Evolutionary conservation across 2,888 invertebrate species (phyloP).

Genomic region (Formica aserva): DNA sequence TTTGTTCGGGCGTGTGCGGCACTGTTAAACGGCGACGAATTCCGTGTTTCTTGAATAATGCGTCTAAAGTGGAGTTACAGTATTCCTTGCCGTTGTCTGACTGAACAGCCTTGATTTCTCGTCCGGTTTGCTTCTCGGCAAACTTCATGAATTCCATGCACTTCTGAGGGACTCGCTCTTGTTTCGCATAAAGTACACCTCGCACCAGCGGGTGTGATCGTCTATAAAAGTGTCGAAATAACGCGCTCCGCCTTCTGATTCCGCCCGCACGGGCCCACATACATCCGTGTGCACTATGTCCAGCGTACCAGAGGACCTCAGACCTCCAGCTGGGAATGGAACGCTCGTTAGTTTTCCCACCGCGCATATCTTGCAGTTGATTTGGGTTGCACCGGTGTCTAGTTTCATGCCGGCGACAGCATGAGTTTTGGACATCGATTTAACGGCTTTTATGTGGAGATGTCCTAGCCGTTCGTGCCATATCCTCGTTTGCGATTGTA

Average conservation of each 20-base stretch:
- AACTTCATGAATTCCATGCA: conserved; percentile 44
- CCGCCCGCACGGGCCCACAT: too few species aligned
- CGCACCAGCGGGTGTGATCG: too few species aligned
- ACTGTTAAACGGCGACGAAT: conserved; percentile 70
- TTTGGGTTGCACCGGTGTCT: not conserved
- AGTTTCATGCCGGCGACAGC: not conserved
- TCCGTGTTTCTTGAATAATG: conserved; percentile 64
- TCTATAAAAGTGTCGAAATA: too few species aligned
- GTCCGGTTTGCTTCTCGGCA: conserved; percentile 53
- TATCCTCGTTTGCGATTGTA: not conserved
- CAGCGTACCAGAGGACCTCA: not conserved
- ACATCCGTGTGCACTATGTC: too few species aligned
- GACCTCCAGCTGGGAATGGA: not conserved
- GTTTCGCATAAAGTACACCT: too few species aligned
- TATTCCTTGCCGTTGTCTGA: conserved; percentile 62
- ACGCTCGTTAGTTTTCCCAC: too few species aligned
- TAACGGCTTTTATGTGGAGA: conserved; percentile 54
- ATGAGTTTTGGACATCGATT: conserved; percentile 33
- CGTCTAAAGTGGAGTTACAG: conserved; percentile 63
- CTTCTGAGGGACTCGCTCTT: not conserved
- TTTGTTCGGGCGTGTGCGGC: conserved; percentile 19
- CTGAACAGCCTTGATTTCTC: conserved; percentile 53
- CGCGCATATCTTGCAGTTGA: not conserved
- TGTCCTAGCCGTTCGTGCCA: conserved; percentile 65
- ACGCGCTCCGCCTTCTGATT: too few species aligned